Evolutionary conservation across 2,113 vertebrate species (phyloP).

Genomic region (Phainopepla nitens): DNA sequence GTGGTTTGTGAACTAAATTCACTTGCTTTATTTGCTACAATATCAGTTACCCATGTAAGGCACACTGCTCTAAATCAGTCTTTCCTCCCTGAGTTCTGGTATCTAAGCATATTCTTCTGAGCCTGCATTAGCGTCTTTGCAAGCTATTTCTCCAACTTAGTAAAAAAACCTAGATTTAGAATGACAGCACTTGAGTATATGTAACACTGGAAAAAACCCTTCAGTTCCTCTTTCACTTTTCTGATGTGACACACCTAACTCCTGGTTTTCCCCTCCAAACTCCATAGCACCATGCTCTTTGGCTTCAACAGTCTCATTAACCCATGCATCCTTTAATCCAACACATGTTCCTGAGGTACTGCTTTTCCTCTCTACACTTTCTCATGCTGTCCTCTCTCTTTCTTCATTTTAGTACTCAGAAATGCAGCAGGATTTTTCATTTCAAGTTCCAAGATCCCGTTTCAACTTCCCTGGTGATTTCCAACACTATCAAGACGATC

Average conservation of each 20-base stretch:
- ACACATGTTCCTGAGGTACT: not conserved
- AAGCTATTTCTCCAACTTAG: not conserved
- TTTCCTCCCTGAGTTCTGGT: not conserved
- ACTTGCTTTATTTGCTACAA: not conserved
- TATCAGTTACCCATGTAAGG: not conserved
- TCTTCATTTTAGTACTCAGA: not conserved
- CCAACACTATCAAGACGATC: not conserved
- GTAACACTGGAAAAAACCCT: not conserved
- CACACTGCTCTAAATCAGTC: not conserved
- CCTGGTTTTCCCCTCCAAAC: not conserved
- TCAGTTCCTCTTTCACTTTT: not conserved
- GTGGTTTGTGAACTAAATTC: not conserved
- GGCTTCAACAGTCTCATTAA: not conserved
- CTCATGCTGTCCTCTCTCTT: not conserved
- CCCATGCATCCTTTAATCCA: not conserved
- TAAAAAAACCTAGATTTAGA: not conserved
- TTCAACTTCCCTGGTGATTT: not conserved
- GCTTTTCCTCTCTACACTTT: not conserved
- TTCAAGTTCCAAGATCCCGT: not conserved
- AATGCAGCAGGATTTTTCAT: not conserved
- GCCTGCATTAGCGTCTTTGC: not conserved
- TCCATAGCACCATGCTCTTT: rapidly evolving
- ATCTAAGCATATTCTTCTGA: not conserved
- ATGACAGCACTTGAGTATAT: not conserved
- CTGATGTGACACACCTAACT: not conserved